Percentiles rank a stretch among this genome's conserved stretches.
Evolutionary conservation across 2,888 invertebrate genomes (phyloP).

Genomic region (Sthenelais limicola): DNA sequence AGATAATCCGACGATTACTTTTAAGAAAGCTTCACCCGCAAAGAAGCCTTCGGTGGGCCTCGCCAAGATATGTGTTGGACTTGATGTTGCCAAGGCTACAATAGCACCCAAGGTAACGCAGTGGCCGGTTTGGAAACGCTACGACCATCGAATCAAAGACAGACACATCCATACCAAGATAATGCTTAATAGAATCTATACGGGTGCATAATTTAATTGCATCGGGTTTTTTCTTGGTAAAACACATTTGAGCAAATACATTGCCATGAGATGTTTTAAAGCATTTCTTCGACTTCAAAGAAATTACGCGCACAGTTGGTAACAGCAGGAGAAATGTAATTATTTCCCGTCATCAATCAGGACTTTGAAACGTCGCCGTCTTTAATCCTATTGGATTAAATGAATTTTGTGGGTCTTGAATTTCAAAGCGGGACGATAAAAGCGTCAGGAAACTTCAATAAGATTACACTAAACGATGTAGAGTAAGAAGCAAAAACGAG

Average conservation of each 20-base stretch:
- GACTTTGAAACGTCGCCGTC: slow-evolving; percentile 27
- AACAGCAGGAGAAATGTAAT: slow-evolving; percentile 31
- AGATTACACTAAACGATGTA: slow-evolving; percentile 34
- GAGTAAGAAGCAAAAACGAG: slow-evolving; percentile 1
- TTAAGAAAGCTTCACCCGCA: no score
- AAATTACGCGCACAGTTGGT: slow-evolving; percentile 28
- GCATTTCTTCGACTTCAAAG: slow-evolving; percentile 37
- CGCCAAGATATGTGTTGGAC: no score
- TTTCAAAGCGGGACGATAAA: slow-evolving; percentile 30
- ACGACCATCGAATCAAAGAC: no score
- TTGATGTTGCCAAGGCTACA: no score
- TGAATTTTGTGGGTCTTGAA: slow-evolving; percentile 25
- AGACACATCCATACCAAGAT: no score
- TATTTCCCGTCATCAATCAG: slow-evolving; percentile 34
- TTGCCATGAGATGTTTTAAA: slow-evolving; percentile 31
- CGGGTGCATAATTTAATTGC: slow-evolving; percentile 27
- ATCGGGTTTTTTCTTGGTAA: slow-evolving; percentile 4
- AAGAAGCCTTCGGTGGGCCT: no score
- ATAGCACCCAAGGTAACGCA: no score
- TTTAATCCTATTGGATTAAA: slow-evolving; percentile 36
- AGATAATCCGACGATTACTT: no score
- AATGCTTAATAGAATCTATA: slow-evolving; percentile 38
- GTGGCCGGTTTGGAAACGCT: no score
- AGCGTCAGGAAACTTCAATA: slow-evolving; percentile 37
- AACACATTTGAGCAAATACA: slow-evolving; percentile 35